These are phyloP conservation scores for Chaetogeoica ovagalla DNA, from an alignment of 2,888 invertebrate genomes.

Conservation along the genomic window DNA sequence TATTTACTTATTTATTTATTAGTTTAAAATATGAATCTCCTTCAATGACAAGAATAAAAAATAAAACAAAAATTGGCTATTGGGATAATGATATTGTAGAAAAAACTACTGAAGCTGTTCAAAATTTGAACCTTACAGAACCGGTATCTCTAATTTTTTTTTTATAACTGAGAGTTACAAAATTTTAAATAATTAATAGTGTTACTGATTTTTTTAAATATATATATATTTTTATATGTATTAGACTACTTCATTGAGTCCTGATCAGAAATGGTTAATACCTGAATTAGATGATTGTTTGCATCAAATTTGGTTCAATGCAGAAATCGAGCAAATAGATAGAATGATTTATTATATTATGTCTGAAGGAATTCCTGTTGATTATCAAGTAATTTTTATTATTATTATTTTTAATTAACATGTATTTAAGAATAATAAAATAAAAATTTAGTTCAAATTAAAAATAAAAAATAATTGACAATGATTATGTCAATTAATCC, in stretches of 20 bases:
- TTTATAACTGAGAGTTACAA: not conserved
- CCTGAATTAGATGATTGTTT: constrained; percentile 49
- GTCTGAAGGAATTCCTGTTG: constrained; percentile 72
- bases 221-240: not conserved
- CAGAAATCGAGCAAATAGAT: constrained; percentile 49
- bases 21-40: constrained; percentile 45
- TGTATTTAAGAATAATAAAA: not conserved
- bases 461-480: not conserved
- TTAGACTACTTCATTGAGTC: constrained; percentile 30
- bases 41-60: constrained; percentile 43
- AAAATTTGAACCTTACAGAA: constrained; percentile 34
- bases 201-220: not conserved
- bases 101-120: constrained; percentile 36
- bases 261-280: constrained; percentile 50
- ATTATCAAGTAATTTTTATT: constrained; percentile 62
- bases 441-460: not conserved
- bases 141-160: constrained; percentile 15
- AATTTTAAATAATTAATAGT: not conserved
- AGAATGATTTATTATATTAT: constrained; percentile 52
- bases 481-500: too few relatives aligned
- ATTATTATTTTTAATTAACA: not conserved
- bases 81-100: constrained; percentile 48
- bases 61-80: constrained; percentile 50
- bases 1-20: not conserved
- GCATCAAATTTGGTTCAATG: constrained; percentile 50